These are phyloP conservation scores for Archips xylosteana DNA, from an alignment of 2,888 invertebrate genomes.

Conservation along the genomic window DNA sequence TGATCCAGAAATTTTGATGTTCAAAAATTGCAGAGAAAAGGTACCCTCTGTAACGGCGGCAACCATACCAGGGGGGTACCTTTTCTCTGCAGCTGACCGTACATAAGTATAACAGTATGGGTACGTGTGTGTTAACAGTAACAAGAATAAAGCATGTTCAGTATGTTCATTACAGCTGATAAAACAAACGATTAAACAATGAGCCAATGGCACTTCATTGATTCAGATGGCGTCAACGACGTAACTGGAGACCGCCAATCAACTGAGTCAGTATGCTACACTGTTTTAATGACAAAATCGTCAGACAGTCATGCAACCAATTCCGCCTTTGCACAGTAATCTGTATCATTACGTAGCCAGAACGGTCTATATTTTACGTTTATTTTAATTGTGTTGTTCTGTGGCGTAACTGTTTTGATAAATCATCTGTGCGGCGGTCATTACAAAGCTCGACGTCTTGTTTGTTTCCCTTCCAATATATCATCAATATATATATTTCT, in stretches of 20 bases:
- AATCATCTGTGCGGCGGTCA: slow-evolving; percentile 27
- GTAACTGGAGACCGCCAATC: slow-evolving; percentile 77
- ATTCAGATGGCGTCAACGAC: slow-evolving; percentile 76
- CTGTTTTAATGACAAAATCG: slow-evolving; percentile 50
- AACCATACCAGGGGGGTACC: too few species aligned
- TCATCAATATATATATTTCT: slow-evolving; percentile 34
- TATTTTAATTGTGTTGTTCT: slow-evolving; percentile 6
- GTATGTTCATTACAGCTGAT: slow-evolving; percentile 76
- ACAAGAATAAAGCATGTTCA: slow-evolving; percentile 44
- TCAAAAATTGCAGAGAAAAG: too few species aligned
- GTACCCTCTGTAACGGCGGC: too few species aligned
- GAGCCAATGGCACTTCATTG: slow-evolving; percentile 80
- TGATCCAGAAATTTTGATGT: slow-evolving; percentile 31
- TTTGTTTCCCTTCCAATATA: slow-evolving; percentile 35
- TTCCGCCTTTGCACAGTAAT: slow-evolving; percentile 46
- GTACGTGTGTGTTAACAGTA: slow-evolving; percentile 44
- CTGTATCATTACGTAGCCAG: slow-evolving; percentile 18
- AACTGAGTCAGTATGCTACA: slow-evolving; percentile 49
- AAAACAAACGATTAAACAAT: slow-evolving; percentile 81
- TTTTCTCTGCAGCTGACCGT: too few species aligned
- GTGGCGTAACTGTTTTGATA: slow-evolving; percentile 22
- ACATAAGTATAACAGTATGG: slow-evolving; percentile 10
- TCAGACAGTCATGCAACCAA: slow-evolving; percentile 45
- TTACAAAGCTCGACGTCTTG: slow-evolving; percentile 33
- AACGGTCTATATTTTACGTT: slow-evolving; percentile 12